These are phyloP conservation scores for Mus spretus DNA, from an alignment of 2,797 vertebrate genomes.

Conservation along the genomic window DNA sequence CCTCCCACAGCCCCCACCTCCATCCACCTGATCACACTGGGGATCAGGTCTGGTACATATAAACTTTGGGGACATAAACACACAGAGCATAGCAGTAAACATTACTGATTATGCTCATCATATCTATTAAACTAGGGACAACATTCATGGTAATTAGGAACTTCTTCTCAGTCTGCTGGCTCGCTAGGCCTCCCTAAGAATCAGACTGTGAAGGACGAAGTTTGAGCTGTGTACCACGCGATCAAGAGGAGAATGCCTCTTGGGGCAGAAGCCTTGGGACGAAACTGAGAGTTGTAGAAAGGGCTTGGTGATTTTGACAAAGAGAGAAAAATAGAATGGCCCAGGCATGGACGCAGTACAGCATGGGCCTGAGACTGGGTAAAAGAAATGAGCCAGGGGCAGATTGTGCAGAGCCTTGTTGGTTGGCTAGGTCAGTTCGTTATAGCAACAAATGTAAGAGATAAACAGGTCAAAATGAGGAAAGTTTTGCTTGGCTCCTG, in stretches of 20 bases:
- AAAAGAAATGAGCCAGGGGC: background rate
- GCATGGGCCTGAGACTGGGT: background rate
- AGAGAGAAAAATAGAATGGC: background rate
- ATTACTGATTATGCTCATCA: no score
- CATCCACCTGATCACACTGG: background rate
- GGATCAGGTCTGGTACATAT: background rate
- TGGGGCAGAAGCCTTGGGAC: background rate
- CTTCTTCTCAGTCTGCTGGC: background rate
- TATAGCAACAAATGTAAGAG: background rate
- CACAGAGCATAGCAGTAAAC: background rate
- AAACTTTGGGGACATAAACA: background rate
- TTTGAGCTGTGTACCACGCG: accelerated
- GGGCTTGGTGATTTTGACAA: background rate
- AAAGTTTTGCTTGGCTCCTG: background rate
- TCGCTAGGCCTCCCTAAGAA: background rate
- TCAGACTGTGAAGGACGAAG: background rate
- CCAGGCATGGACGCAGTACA: background rate
- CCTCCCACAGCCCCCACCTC: background rate
- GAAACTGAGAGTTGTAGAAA: no score
- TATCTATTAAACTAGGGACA: background rate
- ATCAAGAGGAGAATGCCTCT: background rate
- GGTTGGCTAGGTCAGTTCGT: background rate
- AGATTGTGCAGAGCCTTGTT: background rate
- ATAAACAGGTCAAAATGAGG: background rate
- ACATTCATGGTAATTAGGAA: no score